A percentile compares a stretch with the other conserved stretches of the same genome.
phyloP scores from a whole-genome alignment of 2,113 vertebrate species.

The Potamarius usumacintae region DNA sequence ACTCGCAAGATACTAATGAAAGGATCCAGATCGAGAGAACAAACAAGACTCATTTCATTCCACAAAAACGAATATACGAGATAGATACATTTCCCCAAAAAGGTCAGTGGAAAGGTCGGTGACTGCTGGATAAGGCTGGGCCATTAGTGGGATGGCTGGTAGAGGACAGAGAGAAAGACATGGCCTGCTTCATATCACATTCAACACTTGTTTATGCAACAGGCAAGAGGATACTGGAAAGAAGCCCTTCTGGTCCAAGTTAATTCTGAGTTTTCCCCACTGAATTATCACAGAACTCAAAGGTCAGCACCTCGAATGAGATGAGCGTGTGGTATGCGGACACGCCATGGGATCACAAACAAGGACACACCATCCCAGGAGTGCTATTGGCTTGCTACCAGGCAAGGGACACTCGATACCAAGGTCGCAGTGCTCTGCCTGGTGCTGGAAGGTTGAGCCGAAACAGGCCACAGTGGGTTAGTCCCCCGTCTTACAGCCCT shows the following conservation, averaged over 20 bases:
- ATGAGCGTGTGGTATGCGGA: slow-evolving; percentile 57
- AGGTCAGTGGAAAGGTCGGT: slow-evolving; percentile 30
- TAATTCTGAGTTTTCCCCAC: slow-evolving; percentile 16
- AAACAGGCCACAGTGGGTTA: slow-evolving; percentile 24
- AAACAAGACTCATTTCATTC: not conserved
- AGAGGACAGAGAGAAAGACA: not conserved
- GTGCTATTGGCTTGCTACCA: slow-evolving; percentile 75
- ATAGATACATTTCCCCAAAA: not conserved
- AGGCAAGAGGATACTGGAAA: slow-evolving; percentile 20
- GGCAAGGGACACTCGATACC: slow-evolving; percentile 74
- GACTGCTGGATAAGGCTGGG: not conserved
- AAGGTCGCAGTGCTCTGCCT: slow-evolving; percentile 71
- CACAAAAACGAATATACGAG: not conserved
- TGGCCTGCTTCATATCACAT: not conserved
- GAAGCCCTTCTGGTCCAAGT: slow-evolving; percentile 27
- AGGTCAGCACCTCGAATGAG: slow-evolving; percentile 45
- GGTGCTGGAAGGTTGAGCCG: not conserved
- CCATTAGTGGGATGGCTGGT: not conserved
- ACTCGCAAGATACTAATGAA: not conserved
- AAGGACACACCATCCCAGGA: slow-evolving; percentile 74
- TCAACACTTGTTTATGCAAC: slow-evolving; percentile 6
- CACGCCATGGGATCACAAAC: slow-evolving; percentile 69
- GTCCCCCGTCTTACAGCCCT: slow-evolving; percentile 16
- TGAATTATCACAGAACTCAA: slow-evolving; percentile 34
- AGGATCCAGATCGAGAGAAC: not conserved